Evolutionary conservation across 2,888 invertebrate genomes (phyloP), one percentile per base, ranked within the genome.

Genomic region (Strigamia transsilvanica): DNA sequence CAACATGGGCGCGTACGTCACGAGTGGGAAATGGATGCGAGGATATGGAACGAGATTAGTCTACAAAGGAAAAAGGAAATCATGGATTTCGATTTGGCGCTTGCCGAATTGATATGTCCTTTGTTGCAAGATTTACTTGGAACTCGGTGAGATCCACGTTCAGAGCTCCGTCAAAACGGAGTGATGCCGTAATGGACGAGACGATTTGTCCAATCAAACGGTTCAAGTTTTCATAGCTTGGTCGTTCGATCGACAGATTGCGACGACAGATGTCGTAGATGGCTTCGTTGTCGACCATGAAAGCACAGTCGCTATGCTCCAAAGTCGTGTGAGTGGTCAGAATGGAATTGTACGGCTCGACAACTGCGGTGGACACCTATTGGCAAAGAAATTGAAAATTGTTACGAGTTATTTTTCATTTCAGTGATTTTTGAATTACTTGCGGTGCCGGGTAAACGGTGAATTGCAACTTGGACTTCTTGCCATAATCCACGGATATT

Each of bases 231-330:
- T 89, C 96, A 92, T 98, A 98, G 27, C 97, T 96, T 21, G 98
- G 98, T 85, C 98, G 92, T 87, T 96, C 97, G 87, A 97, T 97
- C 89, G 97, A 97, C 88, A 98, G 90, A 89, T 98, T 98, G 85
- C 96, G 93, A 87, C 96, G 92, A 91, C 97, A 98, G 83, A 90
- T 89, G 84, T 90, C 90, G 84, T 90, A 89, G 84, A 90, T 90
- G 77, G 90, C 90, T 85, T 90, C 90, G 84, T 90, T 90, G 85
- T 90, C 90, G 23, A 89, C 90, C 89, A 90, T 89, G 90, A 98
- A 98, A 80, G 97, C 96, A 89, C 97, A 97, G 90, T 97, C 97
- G 0, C 96, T 96, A 89, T 97, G 97, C 89, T 97, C 97, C 84
- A 91, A 85, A 83, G 97, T 97, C 82, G 97, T 98, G 90, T 98